Evolutionary conservation across 2,888 invertebrate species (phyloP), one percentile per base, ranked within the genome.

Genomic region (Odontothrips loti): DNA sequence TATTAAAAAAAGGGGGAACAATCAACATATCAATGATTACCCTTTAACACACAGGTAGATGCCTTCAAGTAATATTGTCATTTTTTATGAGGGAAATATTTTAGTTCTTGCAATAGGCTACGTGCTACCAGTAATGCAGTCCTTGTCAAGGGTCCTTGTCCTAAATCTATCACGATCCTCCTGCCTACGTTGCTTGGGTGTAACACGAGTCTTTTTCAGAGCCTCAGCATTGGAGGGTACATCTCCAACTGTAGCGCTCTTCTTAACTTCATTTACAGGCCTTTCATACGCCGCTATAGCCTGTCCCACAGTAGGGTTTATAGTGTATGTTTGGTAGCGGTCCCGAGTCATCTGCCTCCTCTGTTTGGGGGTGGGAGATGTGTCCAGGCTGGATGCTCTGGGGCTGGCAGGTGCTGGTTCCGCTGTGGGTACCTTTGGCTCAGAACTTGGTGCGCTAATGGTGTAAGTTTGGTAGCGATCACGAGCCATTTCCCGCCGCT

Each of bases 401-500:
- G 84, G 80, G 83, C 82, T 58, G 81, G 84, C 0, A 83, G 81
- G n/a, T 81, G 80, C 11, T 80, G 15, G 27, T 20, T 58, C 80
- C 58, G 82, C 82, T n/a, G 84, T 84, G 29, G 85, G 84, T 68
- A 84, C 85, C 80, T 86, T 85, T 8, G 84, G 84, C 11, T 84
- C 82, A 85, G 85, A 79, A 85, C 85, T 75, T 79, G 63, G 83
- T 82, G 84, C 83, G 80, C 82, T 83, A 75, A 95, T 94, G 0
- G 94, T 95, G 86, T 95, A 96, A 0, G 95, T 96, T 86, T 93
- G 93, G 86, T 85, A 86, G 43, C 96, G 91, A 84, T 96, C 95
- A 86, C 94, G 94, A 1, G 93, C 91, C 63, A 93, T 87, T 84
- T 91, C 91, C 75, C 95, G 89, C 85, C 93, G 93, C 86, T 95